Evolutionary conservation across 1,140 invertebrate species (phyloP).

Genomic region (Neotoxoptera formosana): DNA sequence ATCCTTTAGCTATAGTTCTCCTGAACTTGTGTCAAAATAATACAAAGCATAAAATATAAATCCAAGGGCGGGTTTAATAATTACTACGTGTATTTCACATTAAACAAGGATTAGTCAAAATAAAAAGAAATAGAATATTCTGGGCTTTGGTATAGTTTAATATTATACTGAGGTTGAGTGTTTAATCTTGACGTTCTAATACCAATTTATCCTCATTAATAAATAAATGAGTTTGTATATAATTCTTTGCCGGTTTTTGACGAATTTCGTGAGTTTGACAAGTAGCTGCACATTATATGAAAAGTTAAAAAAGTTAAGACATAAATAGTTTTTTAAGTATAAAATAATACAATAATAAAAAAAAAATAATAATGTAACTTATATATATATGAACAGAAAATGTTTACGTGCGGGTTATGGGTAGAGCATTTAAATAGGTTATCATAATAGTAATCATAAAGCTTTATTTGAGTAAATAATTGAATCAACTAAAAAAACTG

Average conservation of each 20-base stretch:
- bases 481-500: background rate
- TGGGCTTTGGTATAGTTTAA: background rate
- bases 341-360: too few species aligned
- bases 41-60: background rate
- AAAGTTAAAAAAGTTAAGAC: background rate
- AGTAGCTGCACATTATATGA: background rate
- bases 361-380: too few species aligned
- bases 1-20: background rate
- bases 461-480: background rate
- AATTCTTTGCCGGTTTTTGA: background rate
- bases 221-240: conserved; percentile 26
- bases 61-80: background rate
- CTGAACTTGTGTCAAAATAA: background rate
- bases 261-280: background rate
- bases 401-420: background rate
- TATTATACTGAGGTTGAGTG: conserved; percentile 23
- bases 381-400: background rate
- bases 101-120: background rate
- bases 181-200: conserved; percentile 20
- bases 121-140: background rate
- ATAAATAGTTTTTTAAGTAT: background rate
- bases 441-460: background rate
- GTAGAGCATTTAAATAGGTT: background rate
- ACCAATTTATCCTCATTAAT: conserved; percentile 9
- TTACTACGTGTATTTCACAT: background rate